phyloP scores from a whole-genome alignment of 1,140 invertebrate species.

The Atta texana region DNA sequence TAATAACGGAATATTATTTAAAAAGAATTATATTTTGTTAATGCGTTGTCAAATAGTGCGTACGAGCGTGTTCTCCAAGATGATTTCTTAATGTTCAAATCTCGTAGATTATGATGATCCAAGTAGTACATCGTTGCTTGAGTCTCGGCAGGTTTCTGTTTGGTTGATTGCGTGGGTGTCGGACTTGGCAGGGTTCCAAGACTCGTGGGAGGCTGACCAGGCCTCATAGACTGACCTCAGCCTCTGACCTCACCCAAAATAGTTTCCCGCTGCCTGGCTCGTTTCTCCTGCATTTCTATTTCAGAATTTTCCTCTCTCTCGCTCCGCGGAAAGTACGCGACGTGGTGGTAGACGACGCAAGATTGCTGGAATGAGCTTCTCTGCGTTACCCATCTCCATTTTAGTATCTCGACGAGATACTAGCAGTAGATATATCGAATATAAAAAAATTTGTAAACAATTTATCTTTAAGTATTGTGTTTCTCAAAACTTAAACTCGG shows the following conservation, averaged over 20 bases:
- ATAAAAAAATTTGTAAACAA: not conserved
- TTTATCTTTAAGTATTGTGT: not conserved
- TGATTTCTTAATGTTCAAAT: constrained; percentile 66
- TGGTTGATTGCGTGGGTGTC: constrained; percentile 81
- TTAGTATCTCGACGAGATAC: not conserved
- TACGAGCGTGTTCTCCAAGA: constrained; percentile 54
- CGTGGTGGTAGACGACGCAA: not conserved
- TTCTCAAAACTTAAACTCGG: not conserved
- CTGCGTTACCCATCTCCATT: constrained; percentile 5
- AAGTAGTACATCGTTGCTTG: constrained; percentile 67
- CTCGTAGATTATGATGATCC: constrained; percentile 71
- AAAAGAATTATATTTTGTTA: constrained; percentile 47
- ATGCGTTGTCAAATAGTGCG: constrained; percentile 64
- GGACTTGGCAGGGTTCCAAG: constrained; percentile 83
- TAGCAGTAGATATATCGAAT: not conserved
- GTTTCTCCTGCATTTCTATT: constrained; percentile 77
- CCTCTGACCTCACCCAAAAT: constrained; percentile 87
- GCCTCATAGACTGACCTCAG: constrained; percentile 86
- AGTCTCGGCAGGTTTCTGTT: constrained; percentile 73
- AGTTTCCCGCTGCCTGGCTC: constrained; percentile 79
- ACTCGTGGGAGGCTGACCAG: constrained; percentile 86
- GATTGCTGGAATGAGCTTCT: constrained; percentile 32
- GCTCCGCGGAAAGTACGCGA: constrained; percentile 51
- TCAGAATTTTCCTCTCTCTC: constrained; percentile 73
- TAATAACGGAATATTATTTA: constrained; percentile 27